Base-by-base conservation (phyloP, 2,797 vertebrate genomes). In the Thaleichthys pacificus region DNA sequence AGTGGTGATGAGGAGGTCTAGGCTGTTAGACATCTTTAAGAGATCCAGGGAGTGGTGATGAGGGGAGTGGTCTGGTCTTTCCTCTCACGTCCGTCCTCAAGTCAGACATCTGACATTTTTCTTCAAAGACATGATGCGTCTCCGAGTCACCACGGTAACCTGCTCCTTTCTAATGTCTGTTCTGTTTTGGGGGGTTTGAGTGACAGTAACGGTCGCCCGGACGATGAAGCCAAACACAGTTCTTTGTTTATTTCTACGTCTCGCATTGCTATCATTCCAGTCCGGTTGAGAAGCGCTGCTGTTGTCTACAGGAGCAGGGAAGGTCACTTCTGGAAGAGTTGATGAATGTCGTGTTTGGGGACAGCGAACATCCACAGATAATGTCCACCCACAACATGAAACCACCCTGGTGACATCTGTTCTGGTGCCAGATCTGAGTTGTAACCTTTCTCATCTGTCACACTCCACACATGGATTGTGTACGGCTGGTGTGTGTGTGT, bases 21-120 rank as follows among this genome's bases (percentile, higher is more conserved):
- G 17, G 38, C 66, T 51, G 61, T 80, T 79, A 77, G 35, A 66
- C 73, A n/a, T 68, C 73, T 57, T 54, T 69, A 65, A 63, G 64
- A 69, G 61, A 67, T 68, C 26, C 26, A 30, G 22, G 21, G 47
- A 42, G 71, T 72, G 72, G 19, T 26, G 54, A 73, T 30, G 35
- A 35, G 54, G 26, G 3, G 26, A 28, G 26, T 35, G 5, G 32
- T 35, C 6, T 6, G 32, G 32, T 35, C 32, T 35, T 6, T 35
- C 32, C 32, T 35, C 32, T 35, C 32, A 35, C 32, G 6, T 5
- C 32, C 4, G 32, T 35, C 32, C 32, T 35, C 32, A 35, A 35
- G 32, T 35, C 5, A 35, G 32, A 35, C 32, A 35, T 35, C 32
- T 35, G 6, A 35, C 32, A 35, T 35, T 5, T 35, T 35, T 35